Conservation (phyloP, 2,113 vertebrate genomes). For the Erythrolamprus reginae region DNA sequence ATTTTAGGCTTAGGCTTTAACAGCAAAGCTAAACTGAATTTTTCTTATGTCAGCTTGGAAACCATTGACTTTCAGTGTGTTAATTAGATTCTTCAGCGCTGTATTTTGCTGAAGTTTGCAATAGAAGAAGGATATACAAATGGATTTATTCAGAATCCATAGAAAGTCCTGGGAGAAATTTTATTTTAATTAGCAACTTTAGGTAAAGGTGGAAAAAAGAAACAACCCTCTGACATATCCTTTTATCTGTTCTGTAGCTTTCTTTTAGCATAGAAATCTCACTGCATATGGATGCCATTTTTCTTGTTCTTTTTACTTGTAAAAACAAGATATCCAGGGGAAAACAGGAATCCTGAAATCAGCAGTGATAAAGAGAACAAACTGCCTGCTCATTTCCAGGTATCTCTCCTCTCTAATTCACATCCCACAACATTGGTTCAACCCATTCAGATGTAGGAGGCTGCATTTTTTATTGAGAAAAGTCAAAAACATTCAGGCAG, state of each 20-base stretch:
- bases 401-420: not conserved
- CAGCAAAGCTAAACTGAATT: not conserved
- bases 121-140: not conserved
- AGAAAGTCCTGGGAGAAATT: not conserved
- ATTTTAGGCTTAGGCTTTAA: not conserved
- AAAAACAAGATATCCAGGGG: not conserved
- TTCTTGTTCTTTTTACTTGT: not conserved
- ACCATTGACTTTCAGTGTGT: not conserved
- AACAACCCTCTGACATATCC: not conserved
- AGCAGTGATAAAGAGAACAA: not conserved
- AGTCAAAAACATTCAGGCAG: not conserved
- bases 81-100: not conserved
- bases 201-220: not conserved
- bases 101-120: not conserved
- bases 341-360: not conserved
- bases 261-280: not conserved
- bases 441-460: not conserved
- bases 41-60: not conserved
- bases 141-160: not conserved
- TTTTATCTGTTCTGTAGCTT: not conserved
- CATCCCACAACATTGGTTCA: not conserved
- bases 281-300: not conserved
- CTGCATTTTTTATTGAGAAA: not conserved
- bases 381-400: not conserved
- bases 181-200: not conserved